A percentile compares a stretch with the other conserved stretches of the same genome.
phyloP scores from a whole-genome alignment of 2,888 invertebrate genomes.

The Chrysomela aeneicollis region DNA sequence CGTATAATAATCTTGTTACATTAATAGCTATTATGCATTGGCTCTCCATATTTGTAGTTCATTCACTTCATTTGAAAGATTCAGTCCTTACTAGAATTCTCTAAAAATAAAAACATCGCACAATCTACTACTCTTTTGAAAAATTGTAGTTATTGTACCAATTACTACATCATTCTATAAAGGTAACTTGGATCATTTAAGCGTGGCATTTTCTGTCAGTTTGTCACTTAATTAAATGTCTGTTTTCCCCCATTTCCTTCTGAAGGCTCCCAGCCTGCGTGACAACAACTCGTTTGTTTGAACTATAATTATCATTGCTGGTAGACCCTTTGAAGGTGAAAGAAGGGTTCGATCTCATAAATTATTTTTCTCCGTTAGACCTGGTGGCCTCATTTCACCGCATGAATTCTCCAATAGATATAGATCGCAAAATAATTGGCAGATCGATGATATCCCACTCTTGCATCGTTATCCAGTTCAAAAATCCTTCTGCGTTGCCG shows the following conservation, averaged over 20 bases:
- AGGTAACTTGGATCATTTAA: too few relatives aligned
- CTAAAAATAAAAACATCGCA: too few relatives aligned
- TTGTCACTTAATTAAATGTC: neutral
- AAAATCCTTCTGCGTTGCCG: too few relatives aligned
- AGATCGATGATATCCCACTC: neutral
- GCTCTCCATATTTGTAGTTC: too few relatives aligned
- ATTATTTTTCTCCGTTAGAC: neutral
- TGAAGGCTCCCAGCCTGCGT: neutral
- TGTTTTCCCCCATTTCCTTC: neutral
- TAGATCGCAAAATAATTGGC: neutral
- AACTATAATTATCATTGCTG: neutral
- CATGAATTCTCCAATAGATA: neutral
- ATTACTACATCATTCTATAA: too few relatives aligned
- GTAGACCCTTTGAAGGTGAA: conserved; percentile 1
- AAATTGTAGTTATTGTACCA: too few relatives aligned
- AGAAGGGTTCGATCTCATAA: neutral
- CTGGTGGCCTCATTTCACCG: neutral
- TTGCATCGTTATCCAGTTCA: neutral
- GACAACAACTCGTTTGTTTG: neutral
- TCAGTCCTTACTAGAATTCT: too few relatives aligned
- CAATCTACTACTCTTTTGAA: too few relatives aligned
- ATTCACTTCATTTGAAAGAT: too few relatives aligned
- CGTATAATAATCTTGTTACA: too few relatives aligned
- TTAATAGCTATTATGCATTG: too few relatives aligned
- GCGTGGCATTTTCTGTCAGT: too few relatives aligned